phyloP scores from a whole-genome alignment of 2,888 invertebrate species.

The Pachydiplax longipennis region DNA sequence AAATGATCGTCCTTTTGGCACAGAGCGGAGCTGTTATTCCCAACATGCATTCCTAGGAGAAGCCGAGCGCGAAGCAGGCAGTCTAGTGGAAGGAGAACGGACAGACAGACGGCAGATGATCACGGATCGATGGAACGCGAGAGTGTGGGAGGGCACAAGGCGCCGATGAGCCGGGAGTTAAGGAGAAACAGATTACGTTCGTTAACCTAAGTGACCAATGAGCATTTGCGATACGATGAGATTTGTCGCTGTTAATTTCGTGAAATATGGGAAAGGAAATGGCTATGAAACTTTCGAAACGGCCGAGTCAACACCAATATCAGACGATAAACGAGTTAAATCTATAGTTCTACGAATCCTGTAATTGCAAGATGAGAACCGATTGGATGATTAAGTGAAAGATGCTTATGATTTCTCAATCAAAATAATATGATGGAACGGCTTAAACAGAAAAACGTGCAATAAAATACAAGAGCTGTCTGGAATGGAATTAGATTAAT shows the following conservation, averaged over 20 bases:
- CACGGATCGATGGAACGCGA: background rate
- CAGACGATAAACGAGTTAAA: too few species aligned
- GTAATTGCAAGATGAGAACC: too few species aligned
- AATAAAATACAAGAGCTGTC: too few species aligned
- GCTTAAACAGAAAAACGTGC: too few species aligned
- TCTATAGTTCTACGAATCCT: too few species aligned
- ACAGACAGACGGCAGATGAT: constrained; percentile 7
- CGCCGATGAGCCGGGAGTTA: background rate
- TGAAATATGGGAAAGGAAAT: too few species aligned
- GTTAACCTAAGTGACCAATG: background rate
- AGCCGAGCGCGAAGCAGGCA: constrained; percentile 22
- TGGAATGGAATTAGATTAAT: too few species aligned
- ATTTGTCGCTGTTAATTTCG: background rate
- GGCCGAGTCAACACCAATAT: too few species aligned
- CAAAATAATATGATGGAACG: too few species aligned
- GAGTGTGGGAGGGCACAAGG: background rate
- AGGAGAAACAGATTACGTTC: background rate
- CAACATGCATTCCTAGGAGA: background rate
- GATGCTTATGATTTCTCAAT: too few species aligned
- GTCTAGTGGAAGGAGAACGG: background rate
- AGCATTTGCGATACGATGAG: background rate
- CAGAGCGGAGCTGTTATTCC: background rate
- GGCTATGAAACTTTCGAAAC: too few species aligned
- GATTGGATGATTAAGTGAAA: too few species aligned
- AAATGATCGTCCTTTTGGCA: background rate